phyloP scores from a whole-genome alignment of 1,140 invertebrate species.

The Drosophila repletoides region DNA sequence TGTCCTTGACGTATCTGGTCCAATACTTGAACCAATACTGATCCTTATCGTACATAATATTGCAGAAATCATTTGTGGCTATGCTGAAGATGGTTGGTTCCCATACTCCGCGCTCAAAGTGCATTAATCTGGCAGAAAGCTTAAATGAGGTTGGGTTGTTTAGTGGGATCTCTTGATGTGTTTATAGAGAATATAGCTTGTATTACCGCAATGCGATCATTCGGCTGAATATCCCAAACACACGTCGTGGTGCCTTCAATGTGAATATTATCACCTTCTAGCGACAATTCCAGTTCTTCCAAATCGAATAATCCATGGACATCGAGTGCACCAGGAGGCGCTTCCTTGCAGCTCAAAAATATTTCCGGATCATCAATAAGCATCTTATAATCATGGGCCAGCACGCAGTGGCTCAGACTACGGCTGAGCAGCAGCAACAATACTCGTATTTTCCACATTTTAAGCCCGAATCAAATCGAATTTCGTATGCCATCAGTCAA shows the following conservation, averaged over 20 bases:
- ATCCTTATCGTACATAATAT: slow-evolving; percentile 47
- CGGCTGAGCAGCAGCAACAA: slow-evolving; percentile 30
- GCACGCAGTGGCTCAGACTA: neutral
- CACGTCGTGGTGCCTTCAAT: slow-evolving; percentile 20
- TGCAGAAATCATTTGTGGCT: slow-evolving; percentile 38
- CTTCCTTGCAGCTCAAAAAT: slow-evolving; percentile 33
- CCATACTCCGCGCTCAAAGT: slow-evolving; percentile 49
- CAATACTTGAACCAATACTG: slow-evolving; percentile 62
- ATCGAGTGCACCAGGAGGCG: slow-evolving; percentile 16
- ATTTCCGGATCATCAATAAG: slow-evolving; percentile 48
- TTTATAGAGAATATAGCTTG: neutral
- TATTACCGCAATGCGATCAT: slow-evolving; percentile 51
- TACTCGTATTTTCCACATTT: slow-evolving; percentile 41
- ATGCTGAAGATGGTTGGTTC: slow-evolving; percentile 51
- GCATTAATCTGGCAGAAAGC: slow-evolving; percentile 7
- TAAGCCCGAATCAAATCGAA: neutral
- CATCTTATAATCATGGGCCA: slow-evolving; percentile 36
- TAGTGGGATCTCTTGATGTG: neutral
- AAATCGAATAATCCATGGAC: slow-evolving; percentile 9
- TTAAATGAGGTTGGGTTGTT: neutral
- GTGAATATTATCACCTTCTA: slow-evolving; percentile 24
- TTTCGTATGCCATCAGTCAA: neutral
- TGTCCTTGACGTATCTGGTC: slow-evolving; percentile 18
- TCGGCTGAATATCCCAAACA: slow-evolving; percentile 43
- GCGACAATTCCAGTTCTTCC: neutral